Percentiles rank a stretch among this genome's conserved stretches.
phyloP scores from a whole-genome alignment of 2,888 invertebrate species.

The Liodrosophila aerea region DNA sequence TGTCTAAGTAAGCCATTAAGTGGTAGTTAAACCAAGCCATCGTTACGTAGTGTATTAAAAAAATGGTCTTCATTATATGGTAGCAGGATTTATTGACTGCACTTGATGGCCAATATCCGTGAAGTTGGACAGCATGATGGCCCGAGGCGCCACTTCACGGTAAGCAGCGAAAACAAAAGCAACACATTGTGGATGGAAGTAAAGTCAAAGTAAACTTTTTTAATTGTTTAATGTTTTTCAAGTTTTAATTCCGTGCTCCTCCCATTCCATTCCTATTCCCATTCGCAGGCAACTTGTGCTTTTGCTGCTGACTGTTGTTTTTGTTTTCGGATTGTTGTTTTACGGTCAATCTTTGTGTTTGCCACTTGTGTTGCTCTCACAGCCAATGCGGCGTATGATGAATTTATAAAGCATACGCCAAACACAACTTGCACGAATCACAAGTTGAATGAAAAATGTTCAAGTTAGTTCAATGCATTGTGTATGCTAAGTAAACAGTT shows the following conservation, averaged over 20 bases:
- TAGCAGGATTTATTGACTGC: slow-evolving; percentile 24
- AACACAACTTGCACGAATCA: neutral
- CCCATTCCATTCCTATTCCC: slow-evolving; percentile 10
- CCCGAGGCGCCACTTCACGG: slow-evolving; percentile 9
- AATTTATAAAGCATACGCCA: no score
- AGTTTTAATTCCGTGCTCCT: slow-evolving; percentile 49
- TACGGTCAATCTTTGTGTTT: slow-evolving; percentile 20
- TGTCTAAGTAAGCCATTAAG: neutral
- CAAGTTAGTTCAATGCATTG: neutral
- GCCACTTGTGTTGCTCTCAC: slow-evolving; percentile 12
- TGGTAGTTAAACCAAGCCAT: neutral
- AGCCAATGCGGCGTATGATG: slow-evolving; percentile 46
- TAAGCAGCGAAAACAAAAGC: slow-evolving; percentile 27
- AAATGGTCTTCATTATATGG: slow-evolving; percentile 20
- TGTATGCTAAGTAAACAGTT: neutral
- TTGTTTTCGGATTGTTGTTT: slow-evolving; percentile 16
- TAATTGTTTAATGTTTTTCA: slow-evolving; percentile 69
- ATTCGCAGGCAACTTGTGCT: neutral
- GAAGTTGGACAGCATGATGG: slow-evolving; percentile 17
- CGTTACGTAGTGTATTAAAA: neutral
- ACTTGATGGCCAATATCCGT: slow-evolving; percentile 23
- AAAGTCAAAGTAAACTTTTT: slow-evolving; percentile 55
- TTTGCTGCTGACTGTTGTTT: slow-evolving; percentile 11
- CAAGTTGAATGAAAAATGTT: slow-evolving; percentile 1
- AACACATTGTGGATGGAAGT: slow-evolving; percentile 22